Evolutionary conservation across 2,888 invertebrate species (phyloP), one percentile per base, ranked within the genome.

Genomic region (Drosophila lutescens): DNA sequence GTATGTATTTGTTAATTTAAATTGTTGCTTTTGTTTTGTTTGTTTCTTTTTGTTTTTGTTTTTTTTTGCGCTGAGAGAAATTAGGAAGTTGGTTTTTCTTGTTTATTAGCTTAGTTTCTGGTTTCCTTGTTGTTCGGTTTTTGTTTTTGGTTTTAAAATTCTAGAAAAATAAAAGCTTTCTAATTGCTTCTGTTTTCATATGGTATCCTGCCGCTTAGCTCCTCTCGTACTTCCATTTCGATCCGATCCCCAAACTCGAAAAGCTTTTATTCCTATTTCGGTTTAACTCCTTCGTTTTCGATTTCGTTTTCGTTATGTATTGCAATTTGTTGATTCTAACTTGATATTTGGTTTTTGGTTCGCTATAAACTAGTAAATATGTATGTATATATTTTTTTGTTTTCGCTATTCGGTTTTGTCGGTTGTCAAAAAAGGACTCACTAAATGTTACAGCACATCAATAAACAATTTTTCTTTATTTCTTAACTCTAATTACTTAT

Each of bases 11-110:
- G 76, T 50, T 65, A 68, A 62, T 78, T 65, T 49, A 70, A 67
- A 44, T 66, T 68, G 56, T 65, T 54, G 36, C 67, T 51, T 74
- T 65, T 69, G 70, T 1, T 10, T 32, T n/a, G n/a, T n/a, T n/a
- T n/a, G n/a, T n/a, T 43, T 43, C 17, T 9, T 41, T 41, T 41
- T 15, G 41, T 41, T 36, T 36, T 34, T 12, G 36, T 60, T 50
- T 83, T 32, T 2, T 90, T 47, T 83, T 91, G 90, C 90, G 91
- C 91, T 91, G 91, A 91, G 91, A 91, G 88, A 91, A 90, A 91
- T 86, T 90, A 91, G 91, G 91, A 91, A 91, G 91, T 91, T 74
- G 51, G 55, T 71, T 60, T 58, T 69, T 61, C 10, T 61, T 65
- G 46, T 66, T 63, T 34, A n/a, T 47, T 54, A 72, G 49, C 34